These are phyloP conservation scores for Corbicula japonica DNA, from an alignment of 2,888 invertebrate genomes.

Conservation along the genomic window DNA sequence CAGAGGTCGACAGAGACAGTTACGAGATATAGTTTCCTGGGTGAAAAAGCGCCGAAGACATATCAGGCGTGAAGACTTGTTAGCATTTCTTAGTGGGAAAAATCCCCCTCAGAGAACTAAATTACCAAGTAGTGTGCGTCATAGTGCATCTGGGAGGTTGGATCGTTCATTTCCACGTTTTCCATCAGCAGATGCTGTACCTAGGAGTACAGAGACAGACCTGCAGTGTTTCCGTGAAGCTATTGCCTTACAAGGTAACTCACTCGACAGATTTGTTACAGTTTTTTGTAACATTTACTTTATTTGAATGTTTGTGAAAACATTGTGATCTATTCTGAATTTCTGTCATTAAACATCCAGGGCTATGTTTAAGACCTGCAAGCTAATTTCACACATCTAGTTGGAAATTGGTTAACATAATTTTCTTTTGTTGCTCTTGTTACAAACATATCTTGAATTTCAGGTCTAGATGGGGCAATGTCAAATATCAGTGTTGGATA, in stretches of 20 bases:
- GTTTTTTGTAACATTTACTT: too few species aligned
- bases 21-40: slow-evolving; percentile 92
- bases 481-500: slow-evolving; percentile 85
- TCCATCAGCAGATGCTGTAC: slow-evolving; percentile 88
- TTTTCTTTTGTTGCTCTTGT: too few species aligned
- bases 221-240: slow-evolving; percentile 92
- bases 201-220: slow-evolving; percentile 88
- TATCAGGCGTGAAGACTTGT: slow-evolving; percentile 92
- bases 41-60: slow-evolving; percentile 90
- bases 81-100: slow-evolving; percentile 91
- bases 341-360: too few species aligned
- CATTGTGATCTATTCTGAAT: too few species aligned
- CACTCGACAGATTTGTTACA: too few species aligned
- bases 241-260: slow-evolving; percentile 89
- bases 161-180: slow-evolving; percentile 76
- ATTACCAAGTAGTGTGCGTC: slow-evolving; percentile 61
- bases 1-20: slow-evolving; percentile 91
- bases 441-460: slow-evolving; percentile 57
- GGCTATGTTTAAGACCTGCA: too few species aligned
- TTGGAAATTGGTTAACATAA: too few species aligned
- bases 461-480: slow-evolving; percentile 86
- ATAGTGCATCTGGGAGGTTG: slow-evolving; percentile 61
- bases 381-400: too few species aligned
- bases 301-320: too few species aligned
- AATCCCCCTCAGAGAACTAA: slow-evolving; percentile 88